Conservation (phyloP, 2,888 invertebrate species). For the Zygothrica quintamaculata region DNA sequence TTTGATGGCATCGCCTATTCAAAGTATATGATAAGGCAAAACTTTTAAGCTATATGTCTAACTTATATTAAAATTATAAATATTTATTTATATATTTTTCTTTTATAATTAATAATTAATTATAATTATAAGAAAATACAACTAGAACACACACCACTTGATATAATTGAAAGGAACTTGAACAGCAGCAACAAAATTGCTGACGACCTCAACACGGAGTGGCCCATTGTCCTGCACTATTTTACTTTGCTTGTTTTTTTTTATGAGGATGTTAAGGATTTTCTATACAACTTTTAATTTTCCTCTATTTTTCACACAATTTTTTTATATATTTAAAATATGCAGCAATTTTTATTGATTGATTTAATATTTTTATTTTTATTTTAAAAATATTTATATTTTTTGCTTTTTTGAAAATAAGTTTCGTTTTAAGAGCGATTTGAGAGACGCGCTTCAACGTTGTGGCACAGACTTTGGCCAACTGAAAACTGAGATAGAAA, state of each 20-base stretch:
- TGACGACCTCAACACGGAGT: conserved; percentile 23
- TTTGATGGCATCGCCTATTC: conserved; percentile 84
- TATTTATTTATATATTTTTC: too few species aligned
- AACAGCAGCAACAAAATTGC: conserved; percentile 55
- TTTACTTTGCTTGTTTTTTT: conserved; percentile 12
- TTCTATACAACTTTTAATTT: too few species aligned
- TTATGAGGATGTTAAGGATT: background rate
- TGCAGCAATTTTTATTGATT: conserved; percentile 10
- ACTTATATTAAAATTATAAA: too few species aligned
- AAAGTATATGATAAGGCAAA: conserved; percentile 12
- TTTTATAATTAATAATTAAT: too few species aligned
- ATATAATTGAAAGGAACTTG: conserved; percentile 55
- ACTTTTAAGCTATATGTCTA: too few species aligned
- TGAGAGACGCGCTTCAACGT: conserved; percentile 25
- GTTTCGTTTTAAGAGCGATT: background rate
- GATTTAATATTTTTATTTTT: conserved; percentile 3
- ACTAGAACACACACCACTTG: conserved; percentile 72
- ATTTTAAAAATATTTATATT: background rate
- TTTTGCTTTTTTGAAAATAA: conserved; percentile 9
- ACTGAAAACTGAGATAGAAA: conserved; percentile 67
- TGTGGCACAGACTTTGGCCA: conserved; percentile 63
- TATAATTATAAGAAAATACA: too few species aligned
- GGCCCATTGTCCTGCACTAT: conserved; percentile 40
- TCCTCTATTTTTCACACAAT: background rate
- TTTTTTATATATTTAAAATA: background rate